Base-by-base conservation (phyloP, 53 echinoderm and acorn worm genomes). In the Astropecten irregularis region DNA sequence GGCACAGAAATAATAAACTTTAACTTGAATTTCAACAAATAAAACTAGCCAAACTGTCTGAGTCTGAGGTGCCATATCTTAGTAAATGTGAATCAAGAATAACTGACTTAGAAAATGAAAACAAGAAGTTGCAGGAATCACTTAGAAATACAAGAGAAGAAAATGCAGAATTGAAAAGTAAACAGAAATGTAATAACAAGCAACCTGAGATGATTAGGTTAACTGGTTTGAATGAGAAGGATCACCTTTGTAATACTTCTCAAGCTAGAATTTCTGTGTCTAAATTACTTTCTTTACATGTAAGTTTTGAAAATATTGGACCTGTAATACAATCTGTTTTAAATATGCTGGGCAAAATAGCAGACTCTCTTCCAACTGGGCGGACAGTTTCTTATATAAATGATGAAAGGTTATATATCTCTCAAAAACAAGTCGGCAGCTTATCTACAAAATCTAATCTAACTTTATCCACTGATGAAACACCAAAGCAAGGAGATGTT, bases 381-480 rank as follows among this genome's bases (percentile, higher is more conserved):
- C 20, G 68, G 40, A 68, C 68, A 46, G 62, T 77, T 3, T n/a
- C 60, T 4, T 20, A 54, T 39, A 77, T 56, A 61, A 68, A 82
- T 46, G 83, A 67, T 28, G 49, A 82, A 68, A 25, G 68, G 14
- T 47, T 82, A 16, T 33, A 68, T 2, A 34, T 82, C 15, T 44
- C 83, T 16, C 83, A 82, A 35, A 25, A 50, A 40, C 65, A 66
- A 69, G 6, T 69, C 0, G 39, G 29, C 14, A 18, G 15, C 26
- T 18, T 49, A 37, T 26, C 30, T 14, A 48, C 69, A 21, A 66
- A 48, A 46, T 14, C 22, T 19, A 69, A 69, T 29, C 16, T 47
- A 15, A 69, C 69, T 18, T 5, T 69, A 28, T 18, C 47, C n/a
- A 74, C 74, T 6, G 40, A 74, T 74, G 74, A 74, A 37, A 74